These are phyloP conservation scores for Parthenolecanium corni DNA, from an alignment of 2,888 invertebrate genomes.

Conservation along the genomic window DNA sequence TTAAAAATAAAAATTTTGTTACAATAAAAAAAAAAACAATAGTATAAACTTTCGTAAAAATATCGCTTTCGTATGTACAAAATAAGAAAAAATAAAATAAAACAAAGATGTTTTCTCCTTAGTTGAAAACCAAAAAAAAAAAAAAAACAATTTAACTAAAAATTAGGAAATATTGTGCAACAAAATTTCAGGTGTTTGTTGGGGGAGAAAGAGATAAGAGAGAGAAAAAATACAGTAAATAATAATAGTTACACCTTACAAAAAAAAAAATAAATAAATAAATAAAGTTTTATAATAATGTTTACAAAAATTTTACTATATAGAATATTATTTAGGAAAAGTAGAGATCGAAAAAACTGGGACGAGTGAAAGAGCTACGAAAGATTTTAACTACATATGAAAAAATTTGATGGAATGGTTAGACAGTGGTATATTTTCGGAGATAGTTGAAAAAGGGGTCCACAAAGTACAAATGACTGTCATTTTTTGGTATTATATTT, in stretches of 20 bases:
- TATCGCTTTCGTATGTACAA: slow-evolving; percentile 24
- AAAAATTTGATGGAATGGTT: too few species aligned
- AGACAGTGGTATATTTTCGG: too few species aligned
- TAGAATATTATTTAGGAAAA: slow-evolving; percentile 4
- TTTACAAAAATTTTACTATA: slow-evolving; percentile 1
- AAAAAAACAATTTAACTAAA: slow-evolving; percentile 12
- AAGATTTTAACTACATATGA: too few species aligned
- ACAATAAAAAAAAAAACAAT: slow-evolving; percentile 19
- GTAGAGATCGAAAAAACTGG: not conserved
- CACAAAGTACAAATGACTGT: too few species aligned
- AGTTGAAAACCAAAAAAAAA: not conserved
- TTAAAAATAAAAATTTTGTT: slow-evolving; percentile 19
- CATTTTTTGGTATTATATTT: too few species aligned
- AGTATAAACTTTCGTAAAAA: slow-evolving; percentile 25
- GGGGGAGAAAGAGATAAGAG: not conserved
- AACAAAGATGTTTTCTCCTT: too few species aligned
- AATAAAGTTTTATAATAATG: slow-evolving; percentile 4
- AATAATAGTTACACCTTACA: slow-evolving; percentile 7
- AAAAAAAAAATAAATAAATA: not conserved
- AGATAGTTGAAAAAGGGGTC: too few species aligned
- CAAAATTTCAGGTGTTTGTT: slow-evolving; percentile 13
- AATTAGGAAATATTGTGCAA: slow-evolving; percentile 24
- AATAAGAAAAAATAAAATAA: slow-evolving; percentile 12
- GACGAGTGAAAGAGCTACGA: too few species aligned
- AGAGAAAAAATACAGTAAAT: not conserved